Conservation (phyloP, 23 tunicate genomes). For the Corella eumyota region DNA sequence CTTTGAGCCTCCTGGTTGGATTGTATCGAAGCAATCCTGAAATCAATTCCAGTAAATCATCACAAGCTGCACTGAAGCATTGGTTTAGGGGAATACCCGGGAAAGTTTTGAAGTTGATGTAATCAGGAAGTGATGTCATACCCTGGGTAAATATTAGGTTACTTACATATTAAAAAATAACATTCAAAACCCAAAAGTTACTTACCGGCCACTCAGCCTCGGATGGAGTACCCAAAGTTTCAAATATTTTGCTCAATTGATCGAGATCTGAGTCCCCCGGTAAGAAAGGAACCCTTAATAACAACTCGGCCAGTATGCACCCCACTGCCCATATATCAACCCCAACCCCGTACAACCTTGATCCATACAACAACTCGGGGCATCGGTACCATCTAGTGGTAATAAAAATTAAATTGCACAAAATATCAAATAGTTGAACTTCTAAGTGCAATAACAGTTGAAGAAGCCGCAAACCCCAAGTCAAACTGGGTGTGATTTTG, state of each 20-base stretch:
- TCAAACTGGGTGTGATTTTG: too few species aligned
- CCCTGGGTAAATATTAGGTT: too few species aligned
- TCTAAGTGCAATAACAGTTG: too few species aligned
- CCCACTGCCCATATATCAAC: slow-evolving; percentile 99
- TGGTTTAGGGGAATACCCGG: slow-evolving; percentile 77
- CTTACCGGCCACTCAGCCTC: slow-evolving; percentile 82
- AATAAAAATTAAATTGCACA: too few species aligned
- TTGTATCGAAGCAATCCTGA: slow-evolving; percentile 63
- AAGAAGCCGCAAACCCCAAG: too few species aligned
- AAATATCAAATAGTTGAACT: too few species aligned
- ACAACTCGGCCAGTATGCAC: slow-evolving; percentile 83
- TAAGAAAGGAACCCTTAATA: slow-evolving; percentile 76
- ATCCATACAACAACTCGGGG: slow-evolving; percentile 84
- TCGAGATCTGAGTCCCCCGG: slow-evolving; percentile 88
- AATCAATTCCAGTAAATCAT: slow-evolving; percentile 57
- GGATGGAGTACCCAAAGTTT: slow-evolving; percentile 87
- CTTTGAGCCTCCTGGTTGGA: slow-evolving; percentile 54
- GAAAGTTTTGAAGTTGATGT: slow-evolving; percentile 49
- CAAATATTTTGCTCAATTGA: slow-evolving; percentile 89
- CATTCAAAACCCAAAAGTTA: not conserved
- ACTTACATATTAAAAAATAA: too few species aligned
- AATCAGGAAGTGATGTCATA: slow-evolving; percentile 71
- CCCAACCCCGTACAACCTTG: slow-evolving; percentile 74
- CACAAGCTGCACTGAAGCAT: slow-evolving; percentile 86
- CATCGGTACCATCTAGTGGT: slow-evolving; percentile 69